Base-by-base conservation (phyloP, 1,140 invertebrate species). In the Hypothenemus hampei region DNA sequence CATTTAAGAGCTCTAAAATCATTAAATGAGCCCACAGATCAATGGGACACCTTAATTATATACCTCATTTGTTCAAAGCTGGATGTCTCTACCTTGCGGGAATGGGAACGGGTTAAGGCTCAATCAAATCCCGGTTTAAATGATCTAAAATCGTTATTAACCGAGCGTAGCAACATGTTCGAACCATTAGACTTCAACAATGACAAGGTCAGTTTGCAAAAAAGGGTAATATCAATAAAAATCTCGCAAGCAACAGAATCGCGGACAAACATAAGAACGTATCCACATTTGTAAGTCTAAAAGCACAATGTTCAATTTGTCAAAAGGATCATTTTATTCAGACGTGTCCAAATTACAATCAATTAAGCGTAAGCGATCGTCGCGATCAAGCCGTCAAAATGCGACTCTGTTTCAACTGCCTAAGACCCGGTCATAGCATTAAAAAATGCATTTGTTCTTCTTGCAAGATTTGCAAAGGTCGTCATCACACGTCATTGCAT, bases 21-120 rank as follows among this genome's bases (percentile, higher is more conserved):
- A 24, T 47, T 52, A 29, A 20, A 29, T 24, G n/a, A 44, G 22
- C 50, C 39, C 10, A 47, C 22, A 3, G 18, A 43, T 2, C 3
- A 43, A 3, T 52, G 50, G 50, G 37, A 52, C 31, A 35, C 31
- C 11, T 47, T 47, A 31, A 18, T 52, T 2, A 45, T 52, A 3
- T 45, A 47, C 16, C 3, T 52, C 1, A 8, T 48, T 2, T 7
- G 15, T 3, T 4, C 2, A 5, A 52, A 52, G 21, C 16, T 52
- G 21, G 50, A 52, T 48, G 22, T 3, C 3, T n/a, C 3, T 4
- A 52, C 50, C 3, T 4, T n/a, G 2, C 16, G 48, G 11, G 7
- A 50, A 8, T 50, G 48, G 48, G 48, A 50, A 16, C 11, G 8
- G 16, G 11, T 8, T 7, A 50, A 50, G 16, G 4, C 15, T 2